Base-by-base conservation (phyloP, 53 echinoderm and acorn worm genomes). In the Patiria pectinifera region DNA sequence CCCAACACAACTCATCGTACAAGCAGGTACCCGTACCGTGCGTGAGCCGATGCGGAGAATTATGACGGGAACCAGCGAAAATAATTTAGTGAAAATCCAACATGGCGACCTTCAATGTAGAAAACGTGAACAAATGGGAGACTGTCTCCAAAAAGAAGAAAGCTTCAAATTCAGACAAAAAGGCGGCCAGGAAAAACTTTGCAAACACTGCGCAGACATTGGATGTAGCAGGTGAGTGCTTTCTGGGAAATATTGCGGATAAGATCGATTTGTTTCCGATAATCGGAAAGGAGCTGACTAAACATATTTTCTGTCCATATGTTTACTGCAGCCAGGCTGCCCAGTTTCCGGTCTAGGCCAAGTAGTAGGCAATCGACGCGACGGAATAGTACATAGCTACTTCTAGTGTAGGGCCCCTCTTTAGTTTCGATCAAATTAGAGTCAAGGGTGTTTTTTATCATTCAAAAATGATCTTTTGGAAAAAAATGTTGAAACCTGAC, bases 111-210 rank as follows among this genome's bases (percentile, higher is more conserved):
- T 35, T 80, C 49, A 59, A 35, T 48, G 61, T 12, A 6, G 90
- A 90, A 80, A 90, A 90, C 90, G 87, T 82, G 86, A 92, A 85
- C 85, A 93, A 91, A 48, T 97, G 97, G 97, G 97, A 97, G 85
- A 97, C 97, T 7, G 97, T 97, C 19, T 93, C 95, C 12, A 93
- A 96, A 85, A 97, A 97, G 91, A 97, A 97, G 92, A 96, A 95
- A 80, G 95, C 97, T n/a, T 92, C 97, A 4, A 78, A 87, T 9
- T 94, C 96, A 59, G 97, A 97, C 86, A 97, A 97, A 92, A 97
- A 96, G 80, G 97, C 97, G 10, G 97, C 96, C 3, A 92, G 95
- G 24, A 97, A 86, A 87, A 95, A 92, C 48, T 89, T 97, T 22
- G 74, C 78, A 22, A 92, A 96, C 71, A 87, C 86, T 77, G 95